Conservation (phyloP, 2,113 vertebrate genomes). For the Gallinago undulata region DNA sequence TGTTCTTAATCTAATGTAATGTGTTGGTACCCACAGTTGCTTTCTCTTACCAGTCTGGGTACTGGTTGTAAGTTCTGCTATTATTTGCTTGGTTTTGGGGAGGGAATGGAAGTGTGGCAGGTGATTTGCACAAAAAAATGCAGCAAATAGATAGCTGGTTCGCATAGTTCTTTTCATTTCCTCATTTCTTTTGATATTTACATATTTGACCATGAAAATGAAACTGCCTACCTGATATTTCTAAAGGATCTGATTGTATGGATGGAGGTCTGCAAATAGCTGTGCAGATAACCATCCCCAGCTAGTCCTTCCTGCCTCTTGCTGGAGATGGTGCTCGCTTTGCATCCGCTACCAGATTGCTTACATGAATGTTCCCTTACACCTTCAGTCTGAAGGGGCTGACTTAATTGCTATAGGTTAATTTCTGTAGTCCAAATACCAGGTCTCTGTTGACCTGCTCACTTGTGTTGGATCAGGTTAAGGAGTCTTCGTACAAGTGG, state of each 20-base stretch:
- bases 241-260: background rate
- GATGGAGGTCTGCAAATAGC: background rate
- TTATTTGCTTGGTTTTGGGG: background rate
- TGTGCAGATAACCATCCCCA: background rate
- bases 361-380: accelerated
- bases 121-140: background rate
- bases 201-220: background rate
- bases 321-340: background rate
- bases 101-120: background rate
- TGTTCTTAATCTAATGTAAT: background rate
- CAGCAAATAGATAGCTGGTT: background rate
- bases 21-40: background rate
- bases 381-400: background rate
- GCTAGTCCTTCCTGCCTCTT: background rate
- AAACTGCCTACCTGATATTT: background rate
- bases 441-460: background rate
- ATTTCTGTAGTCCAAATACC: background rate
- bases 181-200: background rate
- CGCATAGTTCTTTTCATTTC: background rate
- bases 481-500: background rate
- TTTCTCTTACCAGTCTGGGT: background rate
- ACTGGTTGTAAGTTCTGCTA: background rate
- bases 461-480: background rate
- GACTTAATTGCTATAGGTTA: background rate
- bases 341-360: background rate